A percentile compares a stretch with the other conserved stretches of the same genome.
These are phyloP conservation scores for Mantis religiosa DNA, from an alignment of 2,888 invertebrate genomes.

Conservation along the genomic window DNA sequence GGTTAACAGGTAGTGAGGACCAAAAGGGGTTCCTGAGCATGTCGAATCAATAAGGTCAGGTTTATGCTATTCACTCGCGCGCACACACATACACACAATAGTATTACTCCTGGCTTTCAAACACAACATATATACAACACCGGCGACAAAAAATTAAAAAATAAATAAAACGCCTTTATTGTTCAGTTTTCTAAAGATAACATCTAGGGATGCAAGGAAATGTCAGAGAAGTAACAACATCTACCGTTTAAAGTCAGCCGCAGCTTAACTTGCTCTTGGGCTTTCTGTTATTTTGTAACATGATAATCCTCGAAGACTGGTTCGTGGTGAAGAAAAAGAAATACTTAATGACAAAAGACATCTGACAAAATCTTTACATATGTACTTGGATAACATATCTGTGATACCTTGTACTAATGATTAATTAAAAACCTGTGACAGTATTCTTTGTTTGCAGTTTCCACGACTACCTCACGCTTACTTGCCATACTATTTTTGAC, in stretches of 20 bases:
- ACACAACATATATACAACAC: not conserved
- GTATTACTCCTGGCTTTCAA: not conserved
- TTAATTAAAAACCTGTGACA: too few species aligned
- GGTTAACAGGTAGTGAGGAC: conserved; percentile 10
- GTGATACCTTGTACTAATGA: too few species aligned
- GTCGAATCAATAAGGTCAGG: conserved; percentile 1
- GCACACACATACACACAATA: not conserved
- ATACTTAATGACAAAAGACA: too few species aligned
- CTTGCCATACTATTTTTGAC: too few species aligned
- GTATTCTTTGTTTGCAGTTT: too few species aligned
- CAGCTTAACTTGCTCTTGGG: not conserved
- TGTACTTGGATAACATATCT: too few species aligned
- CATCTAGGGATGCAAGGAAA: not conserved
- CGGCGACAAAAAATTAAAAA: conserved; percentile 7
- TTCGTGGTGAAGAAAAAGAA: too few species aligned
- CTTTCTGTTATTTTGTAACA: not conserved
- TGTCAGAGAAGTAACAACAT: not conserved
- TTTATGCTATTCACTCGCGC: not conserved
- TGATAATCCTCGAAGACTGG: too few species aligned
- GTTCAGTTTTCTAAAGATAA: not conserved
- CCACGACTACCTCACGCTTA: too few species aligned
- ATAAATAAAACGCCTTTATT: not conserved
- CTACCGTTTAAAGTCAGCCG: not conserved
- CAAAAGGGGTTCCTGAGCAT: conserved; percentile 1
- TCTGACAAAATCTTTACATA: too few species aligned